A percentile compares a stretch with the other conserved stretches of the same genome.
phyloP scores from a whole-genome alignment of 2,888 invertebrate species.

The Agriopis aurantiaria region DNA sequence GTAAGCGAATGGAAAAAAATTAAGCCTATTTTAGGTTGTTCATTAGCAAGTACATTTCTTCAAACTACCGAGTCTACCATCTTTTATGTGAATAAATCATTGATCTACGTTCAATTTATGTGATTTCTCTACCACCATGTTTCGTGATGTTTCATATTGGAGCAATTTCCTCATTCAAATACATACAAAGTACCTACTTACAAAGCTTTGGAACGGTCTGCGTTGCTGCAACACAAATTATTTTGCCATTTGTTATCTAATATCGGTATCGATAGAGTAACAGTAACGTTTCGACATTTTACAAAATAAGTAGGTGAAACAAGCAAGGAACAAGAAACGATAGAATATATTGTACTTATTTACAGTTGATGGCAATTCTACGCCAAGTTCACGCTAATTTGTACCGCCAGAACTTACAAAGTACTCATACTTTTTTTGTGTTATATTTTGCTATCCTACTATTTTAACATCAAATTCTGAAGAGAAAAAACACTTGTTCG shows the following conservation, averaged over 20 bases:
- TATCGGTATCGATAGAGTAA: constrained; percentile 53
- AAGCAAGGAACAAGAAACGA: constrained; percentile 12
- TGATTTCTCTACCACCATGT: background rate
- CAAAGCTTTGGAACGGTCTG: constrained; percentile 35
- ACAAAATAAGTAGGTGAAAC: constrained; percentile 29
- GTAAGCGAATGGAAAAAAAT: too few relatives aligned
- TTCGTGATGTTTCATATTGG: constrained; percentile 28
- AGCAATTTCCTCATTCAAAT: constrained; percentile 39
- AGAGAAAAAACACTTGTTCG: too few relatives aligned
- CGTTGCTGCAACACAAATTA: constrained; percentile 46
- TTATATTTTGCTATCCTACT: too few relatives aligned
- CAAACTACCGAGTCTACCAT: background rate
- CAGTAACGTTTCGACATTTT: constrained; percentile 47
- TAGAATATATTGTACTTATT: background rate
- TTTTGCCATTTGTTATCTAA: constrained; percentile 55
- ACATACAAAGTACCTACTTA: constrained; percentile 27
- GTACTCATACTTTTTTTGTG: too few relatives aligned
- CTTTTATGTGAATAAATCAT: background rate
- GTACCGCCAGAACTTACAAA: too few relatives aligned
- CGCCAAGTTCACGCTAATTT: too few relatives aligned
- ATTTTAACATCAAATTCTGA: too few relatives aligned
- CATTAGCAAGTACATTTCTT: background rate
- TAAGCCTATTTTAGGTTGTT: background rate
- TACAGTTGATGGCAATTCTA: too few relatives aligned
- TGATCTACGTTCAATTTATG: too few relatives aligned